phyloP scores from a whole-genome alignment of 1,140 invertebrate genomes.

The Drosophila pallidifrons region DNA sequence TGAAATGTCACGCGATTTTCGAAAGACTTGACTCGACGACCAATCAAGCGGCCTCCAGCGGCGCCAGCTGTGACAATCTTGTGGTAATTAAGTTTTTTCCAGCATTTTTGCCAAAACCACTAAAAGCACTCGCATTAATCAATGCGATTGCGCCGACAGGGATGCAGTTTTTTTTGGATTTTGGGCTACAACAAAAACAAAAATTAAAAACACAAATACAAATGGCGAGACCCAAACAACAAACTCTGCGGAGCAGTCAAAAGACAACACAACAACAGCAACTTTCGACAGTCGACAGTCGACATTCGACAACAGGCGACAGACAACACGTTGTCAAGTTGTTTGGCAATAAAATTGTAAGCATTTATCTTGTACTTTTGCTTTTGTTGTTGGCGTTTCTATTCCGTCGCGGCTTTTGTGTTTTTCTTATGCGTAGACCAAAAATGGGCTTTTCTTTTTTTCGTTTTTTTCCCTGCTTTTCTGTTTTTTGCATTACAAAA shows the following conservation, averaged over 20 bases:
- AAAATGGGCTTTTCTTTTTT: conserved; percentile 56
- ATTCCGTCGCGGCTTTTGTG: conserved; percentile 24
- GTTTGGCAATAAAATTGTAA: conserved; percentile 80
- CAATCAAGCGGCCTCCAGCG: conserved; percentile 66
- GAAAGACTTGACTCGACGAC: conserved; percentile 57
- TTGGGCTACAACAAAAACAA: conserved; percentile 26
- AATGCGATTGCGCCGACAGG: conserved; percentile 59
- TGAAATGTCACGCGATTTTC: conserved; percentile 77
- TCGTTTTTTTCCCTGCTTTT: not conserved
- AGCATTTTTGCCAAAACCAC: conserved; percentile 39
- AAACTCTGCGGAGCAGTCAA: conserved; percentile 8
- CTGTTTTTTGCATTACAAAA: conserved; percentile 74
- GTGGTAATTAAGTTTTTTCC: conserved; percentile 73
- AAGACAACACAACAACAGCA: not conserved
- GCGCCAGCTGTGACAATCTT: conserved; percentile 76
- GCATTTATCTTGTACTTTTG: conserved; percentile 75
- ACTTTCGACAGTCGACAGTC: conserved; percentile 25
- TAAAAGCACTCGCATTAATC: conserved; percentile 68
- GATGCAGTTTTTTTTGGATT: conserved; percentile 60
- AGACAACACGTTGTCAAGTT: conserved; percentile 63
- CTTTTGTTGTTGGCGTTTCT: conserved; percentile 29
- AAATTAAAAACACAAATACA: not conserved
- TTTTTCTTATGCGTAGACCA: conserved; percentile 67
- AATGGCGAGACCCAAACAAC: conserved; percentile 37
- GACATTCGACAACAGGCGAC: conserved; percentile 51